Evolutionary conservation across 2,888 invertebrate genomes (phyloP).

Genomic region (Nymphalis c-album): DNA sequence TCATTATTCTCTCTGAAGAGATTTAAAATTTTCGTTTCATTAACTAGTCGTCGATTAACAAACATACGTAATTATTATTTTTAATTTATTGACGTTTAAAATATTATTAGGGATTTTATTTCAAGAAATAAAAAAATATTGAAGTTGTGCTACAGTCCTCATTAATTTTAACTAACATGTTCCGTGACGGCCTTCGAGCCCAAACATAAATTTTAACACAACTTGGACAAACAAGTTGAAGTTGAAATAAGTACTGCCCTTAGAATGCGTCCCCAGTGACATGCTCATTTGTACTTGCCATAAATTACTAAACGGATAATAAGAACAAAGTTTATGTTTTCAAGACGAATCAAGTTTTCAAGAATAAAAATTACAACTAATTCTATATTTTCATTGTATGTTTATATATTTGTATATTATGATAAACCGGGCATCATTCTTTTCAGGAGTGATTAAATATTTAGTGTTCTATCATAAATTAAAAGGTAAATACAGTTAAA

Average conservation of each 20-base stretch:
- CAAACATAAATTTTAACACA: slow-evolving; percentile 73
- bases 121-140: slow-evolving; percentile 20
- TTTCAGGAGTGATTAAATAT: no score
- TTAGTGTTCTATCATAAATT: no score
- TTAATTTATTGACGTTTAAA: not conserved
- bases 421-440: no score
- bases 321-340: slow-evolving; percentile 20
- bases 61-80: no score
- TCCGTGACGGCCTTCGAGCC: slow-evolving; percentile 63
- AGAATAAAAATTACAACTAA: not conserved
- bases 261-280: slow-evolving; percentile 66
- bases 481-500: no score
- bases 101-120: not conserved
- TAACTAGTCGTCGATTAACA: no score
- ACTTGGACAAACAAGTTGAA: slow-evolving; percentile 71
- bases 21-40: not conserved
- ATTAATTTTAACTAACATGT: slow-evolving; percentile 72
- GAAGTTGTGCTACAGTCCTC: slow-evolving; percentile 50
- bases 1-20: no score
- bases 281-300: slow-evolving; percentile 55
- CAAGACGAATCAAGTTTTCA: slow-evolving; percentile 6
- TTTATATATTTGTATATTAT: no score
- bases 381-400: not conserved
- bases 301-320: slow-evolving; percentile 49
- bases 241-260: slow-evolving; percentile 71